Evolutionary conservation across 2,888 invertebrate species (phyloP).

Genomic region (Colostygia pectinataria): DNA sequence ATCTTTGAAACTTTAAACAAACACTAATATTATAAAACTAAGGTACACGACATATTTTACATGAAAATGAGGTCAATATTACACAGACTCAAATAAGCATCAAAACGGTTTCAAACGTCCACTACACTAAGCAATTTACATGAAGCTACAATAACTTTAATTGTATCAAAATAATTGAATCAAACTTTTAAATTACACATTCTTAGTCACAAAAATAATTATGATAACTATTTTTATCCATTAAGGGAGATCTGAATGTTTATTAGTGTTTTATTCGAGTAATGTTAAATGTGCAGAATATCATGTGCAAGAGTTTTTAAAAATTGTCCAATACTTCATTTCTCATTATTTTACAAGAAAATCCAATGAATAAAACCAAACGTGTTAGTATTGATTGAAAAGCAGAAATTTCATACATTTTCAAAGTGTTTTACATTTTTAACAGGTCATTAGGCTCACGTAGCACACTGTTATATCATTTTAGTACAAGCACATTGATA

Average conservation of each 20-base stretch:
- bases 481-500: conserved; percentile 21
- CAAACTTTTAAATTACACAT: conserved; percentile 42
- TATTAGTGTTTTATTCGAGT: conserved; percentile 22
- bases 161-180: conserved; percentile 45
- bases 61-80: conserved; percentile 39
- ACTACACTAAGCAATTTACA: conserved; percentile 53
- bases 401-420: conserved; percentile 32
- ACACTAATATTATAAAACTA: conserved; percentile 42
- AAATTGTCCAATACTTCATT: conserved; percentile 1
- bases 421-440: conserved; percentile 23
- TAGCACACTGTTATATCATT: conserved; percentile 24
- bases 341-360: conserved; percentile 11
- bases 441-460: conserved; percentile 3
- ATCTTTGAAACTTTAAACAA: conserved; percentile 41
- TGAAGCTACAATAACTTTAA: conserved; percentile 44
- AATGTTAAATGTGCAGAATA: conserved; percentile 16
- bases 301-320: conserved; percentile 19
- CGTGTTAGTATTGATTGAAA: conserved; percentile 15
- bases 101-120: conserved; percentile 18
- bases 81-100: conserved; percentile 33
- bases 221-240: conserved; percentile 38
- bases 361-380: conserved; percentile 31
- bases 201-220: conserved; percentile 45
- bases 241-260: conserved; percentile 41
- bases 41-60: conserved; percentile 48